Evolutionary conservation across 2,113 vertebrate genomes (phyloP).

Genomic region (Crocuta crocuta): DNA sequence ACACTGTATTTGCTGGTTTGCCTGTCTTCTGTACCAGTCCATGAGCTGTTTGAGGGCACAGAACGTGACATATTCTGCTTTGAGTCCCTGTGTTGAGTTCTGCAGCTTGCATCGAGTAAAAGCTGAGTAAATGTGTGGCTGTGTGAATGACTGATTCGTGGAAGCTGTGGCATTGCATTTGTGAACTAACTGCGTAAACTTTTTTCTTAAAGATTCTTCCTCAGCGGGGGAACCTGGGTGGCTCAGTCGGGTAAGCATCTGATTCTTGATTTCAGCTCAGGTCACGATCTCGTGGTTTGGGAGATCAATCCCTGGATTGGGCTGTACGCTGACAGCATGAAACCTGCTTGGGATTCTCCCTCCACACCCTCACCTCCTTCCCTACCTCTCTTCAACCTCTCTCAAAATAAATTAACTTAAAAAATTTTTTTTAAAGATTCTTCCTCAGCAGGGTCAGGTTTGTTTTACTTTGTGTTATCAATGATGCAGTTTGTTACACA

Average conservation of each 20-base stretch:
- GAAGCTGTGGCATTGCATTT: not conserved
- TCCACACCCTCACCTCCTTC: too few species aligned
- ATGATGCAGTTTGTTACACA: not conserved
- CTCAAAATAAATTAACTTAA: too few species aligned
- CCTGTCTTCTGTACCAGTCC: not conserved
- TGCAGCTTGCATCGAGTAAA: not conserved
- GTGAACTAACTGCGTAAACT: not conserved
- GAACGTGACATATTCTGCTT: not conserved
- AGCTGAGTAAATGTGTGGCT: not conserved
- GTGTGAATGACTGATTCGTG: not conserved
- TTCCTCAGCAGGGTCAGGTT: not conserved
- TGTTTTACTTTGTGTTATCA: slow-evolving; percentile 33
- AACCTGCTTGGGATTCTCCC: too few species aligned
- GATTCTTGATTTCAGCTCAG: too few species aligned
- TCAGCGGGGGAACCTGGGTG: too few species aligned
- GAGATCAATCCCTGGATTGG: too few species aligned
- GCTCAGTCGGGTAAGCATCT: too few species aligned
- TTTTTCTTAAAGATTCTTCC: slow-evolving; percentile 21
- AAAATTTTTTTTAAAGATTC: not conserved
- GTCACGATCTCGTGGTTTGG: too few species aligned
- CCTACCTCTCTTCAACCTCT: too few species aligned
- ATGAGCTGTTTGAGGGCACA: not conserved
- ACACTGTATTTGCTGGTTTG: not conserved
- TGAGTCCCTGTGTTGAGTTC: not conserved
- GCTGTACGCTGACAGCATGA: too few species aligned